Base-by-base conservation (phyloP, 2,113 vertebrate species). In the Zootoca vivipara region DNA sequence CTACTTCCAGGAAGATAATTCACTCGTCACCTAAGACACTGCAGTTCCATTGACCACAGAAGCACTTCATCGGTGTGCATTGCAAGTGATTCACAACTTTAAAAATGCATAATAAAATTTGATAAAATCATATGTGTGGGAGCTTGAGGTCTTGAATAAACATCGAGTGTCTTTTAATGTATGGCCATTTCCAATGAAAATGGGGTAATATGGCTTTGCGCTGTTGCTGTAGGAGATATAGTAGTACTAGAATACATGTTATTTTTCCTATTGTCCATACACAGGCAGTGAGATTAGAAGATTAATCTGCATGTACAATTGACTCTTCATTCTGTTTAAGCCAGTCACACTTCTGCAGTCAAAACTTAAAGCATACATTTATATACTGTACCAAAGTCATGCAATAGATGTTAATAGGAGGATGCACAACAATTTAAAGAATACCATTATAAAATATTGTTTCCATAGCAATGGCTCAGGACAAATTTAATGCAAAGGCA, bases 401-500 rank as follows among this genome's bases (percentile, higher is more conserved):
- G 96, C 97, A 96, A 95, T 93, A 92, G 1, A 3, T 94, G 95
- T 97, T 96, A 97, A 96, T 93, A 92, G 86, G 89, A 94, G 87
- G 91, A 93, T 40, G 92, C 91, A 93, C 79, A 40, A 88, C n/a
- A 85, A 93, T 28, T 91, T 95, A 98, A 77, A 98, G 98, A 99
- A 99, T 98, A 99, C 98, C 98, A 98, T 96, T 96, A 97, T 97
- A 98, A 99, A 99, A 99, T 99, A 99, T 98, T 96, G 91, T 96
- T 96, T 95, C 96, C 96, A 87, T 97, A 98, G 98, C 98, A 97
- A 93, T 96, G 97, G 97, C 98, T 96, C 97, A 95, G 96, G 97
- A 97, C 97, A 99, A 98, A 99, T 97, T 98, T 98, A 98, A 98
- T 98, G 98, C 98, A 98, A 98, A 99, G 98, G 98, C 98, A 99